Conservation (phyloP, 2,888 invertebrate genomes). For the Apamea anceps region DNA sequence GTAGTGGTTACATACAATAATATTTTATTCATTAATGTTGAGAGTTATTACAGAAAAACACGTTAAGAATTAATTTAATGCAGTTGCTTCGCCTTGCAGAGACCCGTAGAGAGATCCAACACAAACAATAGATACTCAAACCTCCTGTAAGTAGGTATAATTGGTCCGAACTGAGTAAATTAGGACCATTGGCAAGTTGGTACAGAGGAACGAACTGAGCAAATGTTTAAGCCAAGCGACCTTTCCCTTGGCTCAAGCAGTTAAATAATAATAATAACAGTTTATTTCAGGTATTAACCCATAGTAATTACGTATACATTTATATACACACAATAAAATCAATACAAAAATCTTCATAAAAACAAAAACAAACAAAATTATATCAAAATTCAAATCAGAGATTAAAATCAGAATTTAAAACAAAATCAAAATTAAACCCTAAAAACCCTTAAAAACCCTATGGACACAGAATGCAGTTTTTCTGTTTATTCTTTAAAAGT, state of each 20-base stretch:
- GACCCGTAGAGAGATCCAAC: neutral
- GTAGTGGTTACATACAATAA: neutral
- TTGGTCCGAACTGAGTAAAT: neutral
- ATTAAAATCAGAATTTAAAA: too few species aligned
- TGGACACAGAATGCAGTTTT: constrained; percentile 6
- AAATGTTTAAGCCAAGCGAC: neutral
- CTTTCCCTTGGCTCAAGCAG: neutral
- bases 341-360: too few species aligned
- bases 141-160: too few species aligned
- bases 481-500: constrained; percentile 25
- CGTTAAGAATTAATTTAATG: neutral
- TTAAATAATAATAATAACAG: too few species aligned
- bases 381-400: too few species aligned
- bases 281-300: too few species aligned
- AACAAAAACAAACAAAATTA: too few species aligned
- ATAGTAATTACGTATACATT: too few species aligned
- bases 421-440: too few species aligned
- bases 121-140: neutral
- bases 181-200: neutral
- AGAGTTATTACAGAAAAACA: neutral
- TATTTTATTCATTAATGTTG: neutral
- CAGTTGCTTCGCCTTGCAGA: neutral
- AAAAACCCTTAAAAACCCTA: too few species aligned
- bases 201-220: neutral
- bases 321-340: too few species aligned